Percentiles rank a stretch among this genome's conserved stretches.
Conservation (phyloP, 2,888 invertebrate genomes). For the Tillus elongatus region DNA sequence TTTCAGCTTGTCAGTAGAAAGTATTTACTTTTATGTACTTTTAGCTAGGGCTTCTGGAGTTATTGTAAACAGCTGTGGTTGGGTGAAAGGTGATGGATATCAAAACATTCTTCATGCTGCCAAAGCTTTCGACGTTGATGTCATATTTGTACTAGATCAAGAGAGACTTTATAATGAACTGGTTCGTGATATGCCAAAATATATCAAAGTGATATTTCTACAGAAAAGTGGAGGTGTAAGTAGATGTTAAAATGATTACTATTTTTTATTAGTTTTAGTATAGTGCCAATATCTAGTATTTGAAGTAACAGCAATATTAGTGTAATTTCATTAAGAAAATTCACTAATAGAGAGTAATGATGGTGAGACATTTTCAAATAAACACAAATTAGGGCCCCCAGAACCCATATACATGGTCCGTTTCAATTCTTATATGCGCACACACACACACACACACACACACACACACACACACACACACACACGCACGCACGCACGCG, state of each 20-base stretch:
- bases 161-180: slow-evolving; percentile 92
- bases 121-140: slow-evolving; percentile 90
- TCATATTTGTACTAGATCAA: slow-evolving; percentile 91
- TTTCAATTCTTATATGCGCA: too few relatives aligned
- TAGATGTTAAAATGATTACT: slow-evolving; percentile 19
- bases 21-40: slow-evolving; percentile 24
- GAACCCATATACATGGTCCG: too few relatives aligned
- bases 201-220: slow-evolving; percentile 68
- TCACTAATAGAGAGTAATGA: too few relatives aligned
- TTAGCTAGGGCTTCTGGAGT: slow-evolving; percentile 77
- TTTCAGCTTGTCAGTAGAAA: slow-evolving; percentile 6
- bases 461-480: too few relatives aligned
- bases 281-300: too few relatives aligned
- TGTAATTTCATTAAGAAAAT: too few relatives aligned
- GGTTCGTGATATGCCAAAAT: slow-evolving; percentile 84
- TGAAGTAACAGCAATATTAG: too few relatives aligned
- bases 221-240: slow-evolving; percentile 89
- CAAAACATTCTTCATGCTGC: slow-evolving; percentile 79
- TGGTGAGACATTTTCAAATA: too few relatives aligned
- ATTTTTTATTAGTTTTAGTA: too few relatives aligned
- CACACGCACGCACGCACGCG: too few relatives aligned
- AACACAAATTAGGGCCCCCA: too few relatives aligned
- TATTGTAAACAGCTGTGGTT: slow-evolving; percentile 95
- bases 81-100: slow-evolving; percentile 90
- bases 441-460: too few relatives aligned